Evolutionary conservation across 2,888 invertebrate species (phyloP).

Genomic region (Serripes groenlandicus): DNA sequence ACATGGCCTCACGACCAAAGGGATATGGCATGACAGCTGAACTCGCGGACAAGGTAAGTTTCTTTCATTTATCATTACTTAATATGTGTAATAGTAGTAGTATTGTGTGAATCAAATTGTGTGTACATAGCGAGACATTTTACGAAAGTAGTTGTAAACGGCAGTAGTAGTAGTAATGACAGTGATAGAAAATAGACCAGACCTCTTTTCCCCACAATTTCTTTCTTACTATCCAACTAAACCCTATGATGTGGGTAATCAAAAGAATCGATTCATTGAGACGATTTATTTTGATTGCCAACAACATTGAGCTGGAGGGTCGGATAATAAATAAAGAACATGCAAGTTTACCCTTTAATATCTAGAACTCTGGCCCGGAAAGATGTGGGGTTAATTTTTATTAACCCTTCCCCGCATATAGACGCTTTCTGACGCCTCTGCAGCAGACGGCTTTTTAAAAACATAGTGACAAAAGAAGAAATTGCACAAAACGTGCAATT

Average conservation of each 20-base stretch:
- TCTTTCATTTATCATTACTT: background rate
- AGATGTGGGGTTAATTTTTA: too few species aligned
- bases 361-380: too few species aligned
- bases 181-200: background rate
- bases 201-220: too few species aligned
- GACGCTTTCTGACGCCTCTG: too few species aligned
- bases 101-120: background rate
- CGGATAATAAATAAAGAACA: too few species aligned
- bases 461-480: too few species aligned
- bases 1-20: constrained; percentile 2
- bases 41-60: background rate
- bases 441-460: too few species aligned
- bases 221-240: background rate
- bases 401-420: too few species aligned
- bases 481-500: too few species aligned
- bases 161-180: background rate
- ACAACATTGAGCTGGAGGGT: too few species aligned
- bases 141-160: background rate
- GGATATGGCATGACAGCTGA: constrained; percentile 19
- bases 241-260: background rate
- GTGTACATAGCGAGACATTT: background rate
- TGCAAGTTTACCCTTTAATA: too few species aligned
- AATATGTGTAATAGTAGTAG: background rate
- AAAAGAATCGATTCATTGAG: background rate
- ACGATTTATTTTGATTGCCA: too few species aligned